These are phyloP conservation scores for Botia kubotai DNA, from an alignment of 2,797 vertebrate species.

Conservation along the genomic window DNA sequence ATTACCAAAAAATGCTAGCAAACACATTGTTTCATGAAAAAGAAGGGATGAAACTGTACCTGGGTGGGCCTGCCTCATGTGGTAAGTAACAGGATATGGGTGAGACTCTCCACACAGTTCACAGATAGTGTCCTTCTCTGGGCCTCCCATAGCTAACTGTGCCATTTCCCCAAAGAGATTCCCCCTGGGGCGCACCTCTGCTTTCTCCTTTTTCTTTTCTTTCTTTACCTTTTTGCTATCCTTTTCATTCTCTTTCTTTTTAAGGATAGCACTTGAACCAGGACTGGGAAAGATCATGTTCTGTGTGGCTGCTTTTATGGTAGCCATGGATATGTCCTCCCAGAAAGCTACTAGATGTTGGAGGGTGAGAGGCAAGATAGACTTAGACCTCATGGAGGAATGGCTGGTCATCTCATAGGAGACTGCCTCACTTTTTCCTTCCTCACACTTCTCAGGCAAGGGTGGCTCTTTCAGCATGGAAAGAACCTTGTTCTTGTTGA, in stretches of 20 bases:
- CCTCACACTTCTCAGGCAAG: slow-evolving; percentile 95
- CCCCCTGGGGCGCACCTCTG: slow-evolving; percentile 91
- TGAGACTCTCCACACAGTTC: slow-evolving; percentile 97
- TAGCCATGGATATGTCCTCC: slow-evolving; percentile 98
- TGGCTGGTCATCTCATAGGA: slow-evolving; percentile 87
- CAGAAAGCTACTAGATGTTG: slow-evolving; percentile 98
- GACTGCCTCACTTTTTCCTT: slow-evolving; percentile 86
- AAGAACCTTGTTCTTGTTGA: slow-evolving; percentile 99
- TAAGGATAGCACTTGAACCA: slow-evolving; percentile 95
- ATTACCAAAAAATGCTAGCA: no score
- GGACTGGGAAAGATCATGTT: slow-evolving; percentile 99
- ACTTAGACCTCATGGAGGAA: slow-evolving; percentile 86
- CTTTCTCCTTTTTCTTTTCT: slow-evolving; percentile 97
- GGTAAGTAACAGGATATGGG: slow-evolving; percentile 97
- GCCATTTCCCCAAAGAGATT: slow-evolving; percentile 99
- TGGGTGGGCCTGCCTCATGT: slow-evolving; percentile 98
- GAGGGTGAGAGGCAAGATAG: slow-evolving; percentile 92
- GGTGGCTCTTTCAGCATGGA: slow-evolving; percentile 98
- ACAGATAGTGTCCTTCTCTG: slow-evolving; percentile 98
- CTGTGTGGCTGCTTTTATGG: slow-evolving; percentile 98
- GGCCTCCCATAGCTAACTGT: slow-evolving; percentile 95
- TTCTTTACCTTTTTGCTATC: slow-evolving; percentile 95
- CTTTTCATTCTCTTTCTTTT: slow-evolving; percentile 97
- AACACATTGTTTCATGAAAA: neutral
- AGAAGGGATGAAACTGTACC: slow-evolving; percentile 74